phyloP scores from a whole-genome alignment of 1,140 invertebrate genomes.

The Pectinophora gossypiella region DNA sequence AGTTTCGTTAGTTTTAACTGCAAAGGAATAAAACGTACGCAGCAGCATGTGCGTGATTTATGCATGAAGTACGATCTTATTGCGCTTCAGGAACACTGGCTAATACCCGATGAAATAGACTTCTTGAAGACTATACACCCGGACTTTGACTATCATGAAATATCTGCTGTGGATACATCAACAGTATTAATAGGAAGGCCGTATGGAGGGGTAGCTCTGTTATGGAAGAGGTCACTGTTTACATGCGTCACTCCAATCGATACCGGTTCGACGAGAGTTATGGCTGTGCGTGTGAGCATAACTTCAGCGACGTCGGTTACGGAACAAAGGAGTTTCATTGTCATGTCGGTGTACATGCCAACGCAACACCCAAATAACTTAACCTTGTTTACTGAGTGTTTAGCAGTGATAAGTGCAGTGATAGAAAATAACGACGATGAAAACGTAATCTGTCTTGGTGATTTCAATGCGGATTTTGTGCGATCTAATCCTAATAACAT shows the following conservation, averaged over 20 bases:
- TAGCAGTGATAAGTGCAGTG: neutral
- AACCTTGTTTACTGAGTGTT: no score
- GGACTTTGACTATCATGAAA: no score
- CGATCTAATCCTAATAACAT: neutral
- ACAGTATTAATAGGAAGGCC: no score
- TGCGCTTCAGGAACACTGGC: constrained; percentile 1
- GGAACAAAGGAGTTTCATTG: neutral
- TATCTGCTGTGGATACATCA: neutral
- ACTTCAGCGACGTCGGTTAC: neutral
- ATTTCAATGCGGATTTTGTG: neutral
- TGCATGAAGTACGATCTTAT: neutral
- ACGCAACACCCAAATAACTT: no score
- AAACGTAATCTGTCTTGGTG: neutral
- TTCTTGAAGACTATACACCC: neutral
- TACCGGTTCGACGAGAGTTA: neutral
- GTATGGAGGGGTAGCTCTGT: no score
- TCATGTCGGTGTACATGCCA: no score
- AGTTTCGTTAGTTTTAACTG: neutral
- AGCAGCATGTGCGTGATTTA: neutral
- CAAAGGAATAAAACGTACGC: neutral
- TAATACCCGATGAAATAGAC: neutral
- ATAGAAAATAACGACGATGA: neutral
- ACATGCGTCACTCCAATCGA: neutral
- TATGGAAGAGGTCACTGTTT: no score
- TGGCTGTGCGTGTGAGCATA: neutral